Base-by-base conservation (phyloP, 2,113 vertebrate species). In the Apaloderma vittatum region DNA sequence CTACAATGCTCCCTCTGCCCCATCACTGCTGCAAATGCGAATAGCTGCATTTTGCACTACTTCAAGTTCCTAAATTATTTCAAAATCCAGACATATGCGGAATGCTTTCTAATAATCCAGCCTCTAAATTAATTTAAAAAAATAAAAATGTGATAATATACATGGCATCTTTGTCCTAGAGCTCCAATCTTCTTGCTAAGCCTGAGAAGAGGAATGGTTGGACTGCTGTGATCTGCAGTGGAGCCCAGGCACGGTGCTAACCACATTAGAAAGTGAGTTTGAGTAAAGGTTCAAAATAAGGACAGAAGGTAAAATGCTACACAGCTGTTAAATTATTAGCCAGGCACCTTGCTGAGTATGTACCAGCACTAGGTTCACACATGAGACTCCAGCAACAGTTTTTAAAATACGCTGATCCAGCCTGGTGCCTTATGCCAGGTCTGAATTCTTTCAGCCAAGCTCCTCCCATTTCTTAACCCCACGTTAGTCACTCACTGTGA, bases 381-480 rank as follows among this genome's bases (percentile, higher is more conserved):
- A 26, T 3, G 5, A 11, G 6, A n/a, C 15, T 37, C 26, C 19
- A 49, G 61, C 2, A 0, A 19, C 4, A 2, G 43, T 77, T 57
- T 90, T 77, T 80, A 43, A 83, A 92, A 63, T 74, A 43, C 7
- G 51, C 21, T 12, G 1, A 0, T 65, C 45, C 51, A 20, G 29
- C 43, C 46, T 34, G 46, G 30, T 74, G 61, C 82, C 32, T 86
- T 68, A 18, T 4, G 12, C 34, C 40, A 58, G 34, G 15, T 36
- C 73, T 78, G 51, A 11, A 48, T 93, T 83, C 59, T 57, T 95
- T 72, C 79, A 86, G 29, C 45, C 2, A 3, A 88, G 48, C 63
- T 90, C 76, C 76, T 94, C 82, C 79, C 40, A 26, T 81, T 92
- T 81, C 76, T 84, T 85, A 88, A 86, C 76, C 27, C 43, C 43